A percentile compares a stretch with the other conserved stretches of the same genome.
phyloP scores from a whole-genome alignment of 2,888 invertebrate species.

The Agrilus biguttatus region DNA sequence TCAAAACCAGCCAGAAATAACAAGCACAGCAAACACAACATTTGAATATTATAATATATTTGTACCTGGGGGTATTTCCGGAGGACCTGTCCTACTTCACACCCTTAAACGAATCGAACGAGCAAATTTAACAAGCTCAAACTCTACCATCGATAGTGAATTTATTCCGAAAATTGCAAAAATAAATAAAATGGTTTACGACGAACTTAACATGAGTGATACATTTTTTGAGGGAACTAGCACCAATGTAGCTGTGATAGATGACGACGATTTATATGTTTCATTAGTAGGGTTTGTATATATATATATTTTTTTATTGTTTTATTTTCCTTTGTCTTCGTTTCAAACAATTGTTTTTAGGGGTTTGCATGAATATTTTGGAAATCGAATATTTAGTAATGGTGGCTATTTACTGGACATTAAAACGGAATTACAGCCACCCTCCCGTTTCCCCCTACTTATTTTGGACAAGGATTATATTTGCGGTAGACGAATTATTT shows the following conservation, averaged over 20 bases:
- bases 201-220: slow-evolving; percentile 18
- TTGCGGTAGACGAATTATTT: slow-evolving; percentile 37
- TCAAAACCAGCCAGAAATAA: slow-evolving; percentile 16
- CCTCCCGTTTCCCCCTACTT: slow-evolving; percentile 27
- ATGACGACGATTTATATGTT: slow-evolving; percentile 50
- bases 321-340: too few species aligned
- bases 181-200: slow-evolving; percentile 19
- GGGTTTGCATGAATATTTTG: slow-evolving; percentile 39
- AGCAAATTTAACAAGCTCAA: slow-evolving; percentile 18
- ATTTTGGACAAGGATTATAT: slow-evolving; percentile 26
- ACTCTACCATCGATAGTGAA: slow-evolving; percentile 13
- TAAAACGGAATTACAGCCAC: slow-evolving; percentile 15
- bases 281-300: slow-evolving; percentile 50
- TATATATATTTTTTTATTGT: slow-evolving; percentile 2
- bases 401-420: slow-evolving; percentile 40
- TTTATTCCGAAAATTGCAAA: slow-evolving; percentile 22
- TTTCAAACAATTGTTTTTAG: slow-evolving; percentile 22
- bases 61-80: slow-evolving; percentile 21
- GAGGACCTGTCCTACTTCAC: slow-evolving; percentile 20
- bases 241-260: slow-evolving; percentile 49
- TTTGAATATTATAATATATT: slow-evolving; percentile 25
- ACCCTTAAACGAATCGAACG: slow-evolving; percentile 22
- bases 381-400: slow-evolving; percentile 33
- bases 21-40: slow-evolving; percentile 16
- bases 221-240: slow-evolving; percentile 31